Percentiles rank a stretch among this genome's conserved stretches.
phyloP scores from a whole-genome alignment of 2,797 vertebrate genomes.

The Lophotriccus pileatus region DNA sequence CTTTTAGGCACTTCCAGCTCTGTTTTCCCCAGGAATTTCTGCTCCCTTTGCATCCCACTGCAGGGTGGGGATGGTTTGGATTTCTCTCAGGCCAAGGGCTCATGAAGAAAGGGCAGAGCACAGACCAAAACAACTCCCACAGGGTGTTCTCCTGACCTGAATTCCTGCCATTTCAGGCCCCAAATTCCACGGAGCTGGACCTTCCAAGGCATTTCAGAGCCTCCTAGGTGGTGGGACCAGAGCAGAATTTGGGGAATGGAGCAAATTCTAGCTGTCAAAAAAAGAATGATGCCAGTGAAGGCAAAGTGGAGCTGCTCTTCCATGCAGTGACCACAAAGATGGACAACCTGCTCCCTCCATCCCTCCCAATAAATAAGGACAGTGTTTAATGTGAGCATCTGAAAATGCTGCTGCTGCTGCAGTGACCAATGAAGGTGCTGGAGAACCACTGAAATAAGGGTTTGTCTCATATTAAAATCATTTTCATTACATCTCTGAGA shows the following conservation, averaged over 20 bases:
- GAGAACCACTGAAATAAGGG: constrained; percentile 41
- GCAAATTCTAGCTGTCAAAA: background rate
- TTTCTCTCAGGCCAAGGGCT: background rate
- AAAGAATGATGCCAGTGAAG: background rate
- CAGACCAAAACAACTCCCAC: rapidly evolving
- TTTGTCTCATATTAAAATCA: constrained; percentile 52
- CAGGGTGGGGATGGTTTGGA: rapidly evolving
- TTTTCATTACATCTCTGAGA: constrained; percentile 42
- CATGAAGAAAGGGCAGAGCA: background rate
- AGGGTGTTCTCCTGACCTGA: background rate
- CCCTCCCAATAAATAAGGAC: constrained; percentile 42
- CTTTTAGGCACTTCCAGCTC: background rate
- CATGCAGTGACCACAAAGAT: background rate
- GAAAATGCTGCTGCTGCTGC: constrained; percentile 22
- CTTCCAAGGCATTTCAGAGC: background rate
- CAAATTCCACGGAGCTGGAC: background rate
- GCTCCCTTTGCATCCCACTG: background rate
- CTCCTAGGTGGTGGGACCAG: background rate
- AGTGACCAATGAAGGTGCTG: constrained; percentile 30
- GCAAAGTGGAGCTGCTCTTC: background rate
- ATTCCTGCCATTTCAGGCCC: background rate
- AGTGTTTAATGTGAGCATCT: constrained; percentile 32
- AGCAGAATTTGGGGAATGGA: background rate
- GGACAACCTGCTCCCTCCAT: constrained; percentile 1
- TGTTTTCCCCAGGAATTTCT: background rate